Conservation (phyloP, 2,797 vertebrate genomes). For the Cichlasoma orientale region DNA sequence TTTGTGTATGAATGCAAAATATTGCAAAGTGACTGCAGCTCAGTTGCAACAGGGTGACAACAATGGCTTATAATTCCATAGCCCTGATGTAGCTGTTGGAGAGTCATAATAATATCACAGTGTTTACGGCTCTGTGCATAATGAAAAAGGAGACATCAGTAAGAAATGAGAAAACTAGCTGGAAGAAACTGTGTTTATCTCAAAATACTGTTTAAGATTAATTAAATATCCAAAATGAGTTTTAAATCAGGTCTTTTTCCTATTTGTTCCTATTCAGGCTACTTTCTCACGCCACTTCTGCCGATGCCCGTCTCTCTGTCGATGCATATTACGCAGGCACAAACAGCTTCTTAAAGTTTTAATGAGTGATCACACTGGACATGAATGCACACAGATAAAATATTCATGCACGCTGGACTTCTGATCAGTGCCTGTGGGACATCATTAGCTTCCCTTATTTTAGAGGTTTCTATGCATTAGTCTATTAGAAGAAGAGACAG, state of each 20-base stretch:
- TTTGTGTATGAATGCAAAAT: conserved; percentile 68
- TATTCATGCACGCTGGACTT: conserved; percentile 72
- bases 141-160: conserved; percentile 32
- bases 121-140: conserved; percentile 52
- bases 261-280: conserved; percentile 4
- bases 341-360: conserved; percentile 74
- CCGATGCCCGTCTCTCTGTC: conserved; percentile 9
- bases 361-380: conserved; percentile 75
- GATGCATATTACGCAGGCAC: conserved; percentile 60
- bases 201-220: conserved; percentile 26
- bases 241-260: conserved; percentile 45
- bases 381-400: conserved; percentile 69
- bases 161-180: conserved; percentile 43
- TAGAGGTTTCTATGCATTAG: conserved; percentile 58
- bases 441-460: conserved; percentile 71
- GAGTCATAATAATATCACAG: conserved; percentile 48
- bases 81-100: conserved; percentile 41
- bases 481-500: conserved; percentile 49
- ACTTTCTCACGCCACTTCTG: not conserved
- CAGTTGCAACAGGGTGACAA: conserved; percentile 56
- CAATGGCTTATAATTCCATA: conserved; percentile 60
- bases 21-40: conserved; percentile 53
- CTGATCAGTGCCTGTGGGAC: conserved; percentile 70
- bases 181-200: conserved; percentile 41
- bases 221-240: conserved; percentile 46